A percentile compares a stretch with the other conserved stretches of the same genome.
Evolutionary conservation across 2,113 vertebrate species (phyloP).

Genomic region (Echinops telfairi): DNA sequence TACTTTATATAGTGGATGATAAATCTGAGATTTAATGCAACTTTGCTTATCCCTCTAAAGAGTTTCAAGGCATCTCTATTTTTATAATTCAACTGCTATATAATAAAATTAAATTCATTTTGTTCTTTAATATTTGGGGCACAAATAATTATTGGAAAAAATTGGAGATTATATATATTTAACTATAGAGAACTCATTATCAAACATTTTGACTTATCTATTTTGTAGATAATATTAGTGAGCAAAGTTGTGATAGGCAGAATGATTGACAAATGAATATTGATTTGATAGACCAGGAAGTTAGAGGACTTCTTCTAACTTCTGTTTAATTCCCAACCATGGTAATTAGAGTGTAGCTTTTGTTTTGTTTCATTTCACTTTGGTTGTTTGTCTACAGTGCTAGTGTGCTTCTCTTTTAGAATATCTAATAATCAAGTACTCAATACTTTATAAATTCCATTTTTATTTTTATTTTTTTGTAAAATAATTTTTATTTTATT

Average conservation of each 20-base stretch:
- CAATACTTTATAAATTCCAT: neutral
- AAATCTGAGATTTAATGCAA: neutral
- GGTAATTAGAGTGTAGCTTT: neutral
- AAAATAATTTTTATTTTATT: too few relatives aligned
- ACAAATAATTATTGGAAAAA: neutral
- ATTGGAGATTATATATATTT: too few relatives aligned
- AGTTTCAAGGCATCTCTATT: neutral
- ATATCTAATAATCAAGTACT: neutral
- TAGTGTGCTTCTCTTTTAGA: slow-evolving; percentile 16
- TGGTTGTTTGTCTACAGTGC: neutral
- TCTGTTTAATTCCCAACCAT: neutral
- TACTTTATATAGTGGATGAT: neutral
- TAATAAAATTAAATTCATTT: neutral
- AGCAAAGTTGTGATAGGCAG: neutral
- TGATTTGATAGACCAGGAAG: neutral
- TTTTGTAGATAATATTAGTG: neutral
- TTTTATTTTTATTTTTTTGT: neutral
- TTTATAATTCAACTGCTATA: slow-evolving; percentile 4
- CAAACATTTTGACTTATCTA: neutral
- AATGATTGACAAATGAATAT: neutral
- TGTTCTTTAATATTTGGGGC: neutral
- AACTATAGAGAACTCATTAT: neutral
- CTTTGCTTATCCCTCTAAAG: neutral
- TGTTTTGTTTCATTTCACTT: too few relatives aligned
- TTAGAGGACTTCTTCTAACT: too few relatives aligned